phyloP scores from a whole-genome alignment of 2,113 vertebrate species.

The Clarias magur region DNA sequence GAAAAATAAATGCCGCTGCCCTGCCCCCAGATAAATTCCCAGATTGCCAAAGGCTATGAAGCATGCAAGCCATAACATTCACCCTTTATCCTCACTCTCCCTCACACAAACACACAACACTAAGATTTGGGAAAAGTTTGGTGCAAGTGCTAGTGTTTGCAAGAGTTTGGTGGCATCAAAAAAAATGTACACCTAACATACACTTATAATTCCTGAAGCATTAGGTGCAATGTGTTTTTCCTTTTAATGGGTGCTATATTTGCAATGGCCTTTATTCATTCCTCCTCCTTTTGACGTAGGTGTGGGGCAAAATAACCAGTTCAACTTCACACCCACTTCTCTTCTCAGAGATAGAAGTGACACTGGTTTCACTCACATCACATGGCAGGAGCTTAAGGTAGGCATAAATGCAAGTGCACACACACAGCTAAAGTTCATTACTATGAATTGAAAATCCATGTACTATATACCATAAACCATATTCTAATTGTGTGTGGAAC shows the following conservation, averaged over 20 bases:
- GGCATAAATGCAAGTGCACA: constrained; percentile 7
- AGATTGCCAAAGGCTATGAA: constrained; percentile 27
- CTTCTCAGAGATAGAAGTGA: constrained; percentile 22
- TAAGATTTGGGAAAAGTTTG: background rate
- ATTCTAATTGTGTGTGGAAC: background rate
- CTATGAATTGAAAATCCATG: background rate
- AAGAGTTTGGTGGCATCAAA: background rate
- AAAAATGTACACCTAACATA: background rate
- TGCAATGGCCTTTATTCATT: background rate
- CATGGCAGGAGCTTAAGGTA: constrained; percentile 32
- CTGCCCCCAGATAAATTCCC: constrained; percentile 45
- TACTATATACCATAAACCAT: background rate
- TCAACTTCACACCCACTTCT: constrained; percentile 29
- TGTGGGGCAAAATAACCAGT: constrained; percentile 18
- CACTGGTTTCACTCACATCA: constrained; percentile 34
- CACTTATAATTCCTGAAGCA: background rate
- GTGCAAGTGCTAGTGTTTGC: no score
- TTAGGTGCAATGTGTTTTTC: background rate
- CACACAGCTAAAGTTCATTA: constrained; percentile 13
- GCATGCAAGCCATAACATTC: background rate
- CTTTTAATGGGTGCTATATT: constrained; percentile 15
- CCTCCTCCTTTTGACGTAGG: constrained; percentile 14
- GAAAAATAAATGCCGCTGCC: constrained; percentile 64
- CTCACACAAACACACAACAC: background rate
- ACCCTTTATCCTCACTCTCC: background rate